Base-by-base conservation (phyloP, 2,888 invertebrate genomes). In the Spodoptera exigua region DNA sequence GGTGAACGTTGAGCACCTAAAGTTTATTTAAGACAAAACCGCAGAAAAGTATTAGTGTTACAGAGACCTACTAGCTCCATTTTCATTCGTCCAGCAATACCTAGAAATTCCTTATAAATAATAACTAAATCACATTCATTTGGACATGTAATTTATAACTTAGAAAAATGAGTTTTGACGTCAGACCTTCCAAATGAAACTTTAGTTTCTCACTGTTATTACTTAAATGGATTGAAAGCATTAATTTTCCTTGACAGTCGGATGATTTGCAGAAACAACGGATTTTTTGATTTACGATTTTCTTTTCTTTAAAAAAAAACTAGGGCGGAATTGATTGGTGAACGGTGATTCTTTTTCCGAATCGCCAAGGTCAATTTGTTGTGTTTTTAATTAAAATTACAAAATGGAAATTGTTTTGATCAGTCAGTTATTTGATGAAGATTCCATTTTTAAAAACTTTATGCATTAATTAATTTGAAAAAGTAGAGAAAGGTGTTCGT, bases 211-310 rank as follows among this genome's bases (percentile, higher is more conserved):
- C 14, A 27, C 13, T 27, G 7, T 18, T 44, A 43, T 43, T 45
- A 40, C 32, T 32, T 37, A 48, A 61, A 62, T 61, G 37, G 51
- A 17, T 51, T 41, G 27, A 43, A 61, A 44, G 11, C 37, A 61
- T 61, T 74, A 53, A 74, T 65, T 61, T 46, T 3, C 13, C 49
- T 55, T 58, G 72, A 45, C 73, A 58, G 47, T 37, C 44, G 14
- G 44, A 55, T 61, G 72, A 73, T 71, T 71, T 48, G 41, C 55
- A 57, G 47, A 59, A 72, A 59, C 18, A 67, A 63, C 17, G 16
- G 43, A 53, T 37, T 45, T 27, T 61, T 39, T 49, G 41, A 70
- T 59, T 56, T 16, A 53, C 16, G 16, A 41, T 27, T 27, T 1
- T 11, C n/a, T 43, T 47, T 57, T 27, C 9, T 32, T 52, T 17